Evolutionary conservation across 1,140 invertebrate genomes (phyloP).

Genomic region (Temnothorax longispinosus): DNA sequence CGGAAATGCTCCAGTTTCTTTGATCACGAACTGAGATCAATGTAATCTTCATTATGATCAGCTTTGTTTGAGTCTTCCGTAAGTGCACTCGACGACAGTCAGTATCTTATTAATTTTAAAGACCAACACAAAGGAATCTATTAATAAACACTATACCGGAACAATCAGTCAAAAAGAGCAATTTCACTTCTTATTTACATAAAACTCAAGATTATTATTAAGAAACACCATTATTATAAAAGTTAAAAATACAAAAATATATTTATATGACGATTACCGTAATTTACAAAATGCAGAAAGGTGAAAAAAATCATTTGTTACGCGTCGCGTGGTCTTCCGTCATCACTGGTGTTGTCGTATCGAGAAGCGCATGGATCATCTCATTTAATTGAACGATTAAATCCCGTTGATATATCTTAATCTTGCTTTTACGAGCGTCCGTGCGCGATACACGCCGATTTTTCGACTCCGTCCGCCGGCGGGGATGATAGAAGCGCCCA

Average conservation of each 20-base stretch:
- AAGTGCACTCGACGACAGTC: not conserved
- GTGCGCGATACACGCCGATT: not conserved
- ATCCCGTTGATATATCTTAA: conserved; percentile 27
- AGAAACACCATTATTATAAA: not conserved
- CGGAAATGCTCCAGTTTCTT: conserved; percentile 61
- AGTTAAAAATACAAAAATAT: not conserved
- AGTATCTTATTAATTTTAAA: not conserved
- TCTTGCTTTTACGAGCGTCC: conserved; percentile 36
- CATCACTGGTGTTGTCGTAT: not conserved
- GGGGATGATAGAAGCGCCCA: not conserved
- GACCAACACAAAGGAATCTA: not conserved
- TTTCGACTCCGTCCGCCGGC: conserved; percentile 21
- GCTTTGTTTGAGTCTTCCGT: not conserved
- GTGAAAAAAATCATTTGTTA: not conserved
- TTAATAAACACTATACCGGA: not conserved
- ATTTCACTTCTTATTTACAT: not conserved
- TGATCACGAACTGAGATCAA: conserved; percentile 55
- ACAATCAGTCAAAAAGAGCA: not conserved
- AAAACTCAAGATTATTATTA: not conserved
- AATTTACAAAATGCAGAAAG: not conserved
- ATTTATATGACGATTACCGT: not conserved
- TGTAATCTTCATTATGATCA: not conserved
- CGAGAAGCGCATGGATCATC: not conserved
- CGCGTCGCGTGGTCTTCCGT: not conserved
- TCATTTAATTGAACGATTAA: conserved; percentile 42